Conservation (phyloP, 2,113 vertebrate genomes). For the Vidua chalybeata region DNA sequence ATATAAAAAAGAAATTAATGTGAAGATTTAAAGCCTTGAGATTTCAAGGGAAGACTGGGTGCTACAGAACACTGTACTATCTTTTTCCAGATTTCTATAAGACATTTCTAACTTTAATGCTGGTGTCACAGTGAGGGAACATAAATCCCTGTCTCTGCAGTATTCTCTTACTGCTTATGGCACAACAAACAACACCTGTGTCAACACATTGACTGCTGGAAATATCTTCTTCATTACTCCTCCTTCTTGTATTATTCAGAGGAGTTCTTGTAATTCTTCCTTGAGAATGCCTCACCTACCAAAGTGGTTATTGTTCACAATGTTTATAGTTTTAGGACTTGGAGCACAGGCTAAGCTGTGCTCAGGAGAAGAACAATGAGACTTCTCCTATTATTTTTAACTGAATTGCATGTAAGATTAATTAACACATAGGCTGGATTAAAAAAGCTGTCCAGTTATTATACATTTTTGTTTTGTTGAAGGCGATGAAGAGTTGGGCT, state of each 20-base stretch:
- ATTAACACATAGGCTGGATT: neutral
- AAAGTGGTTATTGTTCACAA: constrained; percentile 8
- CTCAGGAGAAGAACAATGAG: constrained; percentile 9
- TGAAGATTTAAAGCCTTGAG: neutral
- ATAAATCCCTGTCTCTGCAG: neutral
- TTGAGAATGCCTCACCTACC: neutral
- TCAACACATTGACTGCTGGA: neutral
- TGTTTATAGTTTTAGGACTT: neutral
- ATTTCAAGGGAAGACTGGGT: neutral
- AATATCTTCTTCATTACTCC: neutral
- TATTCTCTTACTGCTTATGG: neutral
- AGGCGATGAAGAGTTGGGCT: neutral
- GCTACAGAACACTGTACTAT: neutral
- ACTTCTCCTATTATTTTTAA: neutral
- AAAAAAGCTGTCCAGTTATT: neutral
- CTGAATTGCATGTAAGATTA: neutral
- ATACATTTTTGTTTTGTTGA: neutral
- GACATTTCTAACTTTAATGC: neutral
- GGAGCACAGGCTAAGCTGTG: neutral
- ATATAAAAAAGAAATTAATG: neutral
- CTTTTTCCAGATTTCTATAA: neutral
- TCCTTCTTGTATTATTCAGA: neutral
- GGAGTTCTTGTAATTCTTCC: neutral
- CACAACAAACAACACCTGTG: neutral
- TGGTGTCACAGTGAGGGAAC: neutral